A percentile compares a stretch with the other conserved stretches of the same genome.
phyloP scores from a whole-genome alignment of 2,888 invertebrate genomes.

The Epicampocera succincta region DNA sequence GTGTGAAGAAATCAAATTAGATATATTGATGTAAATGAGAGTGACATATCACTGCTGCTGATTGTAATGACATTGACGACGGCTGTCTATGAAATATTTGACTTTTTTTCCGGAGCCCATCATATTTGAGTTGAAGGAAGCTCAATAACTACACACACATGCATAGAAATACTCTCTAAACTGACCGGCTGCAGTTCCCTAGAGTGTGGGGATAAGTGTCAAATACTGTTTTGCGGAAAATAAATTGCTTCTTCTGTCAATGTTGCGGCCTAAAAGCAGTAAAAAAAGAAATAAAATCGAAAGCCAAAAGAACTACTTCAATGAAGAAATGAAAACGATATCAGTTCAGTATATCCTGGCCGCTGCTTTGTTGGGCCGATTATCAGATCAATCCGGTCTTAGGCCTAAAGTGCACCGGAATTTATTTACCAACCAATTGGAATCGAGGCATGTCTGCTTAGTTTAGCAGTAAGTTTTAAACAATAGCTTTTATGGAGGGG shows the following conservation, averaged over 20 bases:
- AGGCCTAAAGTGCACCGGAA: too few relatives aligned
- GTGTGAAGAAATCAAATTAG: constrained; percentile 79
- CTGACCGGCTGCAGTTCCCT: constrained; percentile 73
- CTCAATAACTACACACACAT: background rate
- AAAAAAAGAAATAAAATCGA: too few relatives aligned
- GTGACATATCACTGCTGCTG: constrained; percentile 76
- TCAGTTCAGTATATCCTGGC: too few relatives aligned
- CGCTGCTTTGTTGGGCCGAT: too few relatives aligned
- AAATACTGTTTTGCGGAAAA: constrained; percentile 53
- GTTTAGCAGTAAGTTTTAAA: too few relatives aligned
- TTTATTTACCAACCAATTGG: too few relatives aligned
- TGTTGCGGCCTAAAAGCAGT: too few relatives aligned
- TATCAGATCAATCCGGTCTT: too few relatives aligned
- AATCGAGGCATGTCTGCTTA: too few relatives aligned
- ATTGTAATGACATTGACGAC: constrained; percentile 59
- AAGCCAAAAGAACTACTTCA: too few relatives aligned
- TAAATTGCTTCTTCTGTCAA: constrained; percentile 49
- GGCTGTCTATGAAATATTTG: constrained; percentile 63
- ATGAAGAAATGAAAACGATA: too few relatives aligned
- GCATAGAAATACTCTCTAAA: constrained; percentile 60
- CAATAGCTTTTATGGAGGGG: too few relatives aligned
- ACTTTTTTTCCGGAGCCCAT: constrained; percentile 7
- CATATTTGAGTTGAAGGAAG: background rate
- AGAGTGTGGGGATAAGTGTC: constrained; percentile 76
- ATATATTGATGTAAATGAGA: constrained; percentile 80